phyloP scores from a whole-genome alignment of 2,797 vertebrate genomes.

The Falco novaeseelandiae region DNA sequence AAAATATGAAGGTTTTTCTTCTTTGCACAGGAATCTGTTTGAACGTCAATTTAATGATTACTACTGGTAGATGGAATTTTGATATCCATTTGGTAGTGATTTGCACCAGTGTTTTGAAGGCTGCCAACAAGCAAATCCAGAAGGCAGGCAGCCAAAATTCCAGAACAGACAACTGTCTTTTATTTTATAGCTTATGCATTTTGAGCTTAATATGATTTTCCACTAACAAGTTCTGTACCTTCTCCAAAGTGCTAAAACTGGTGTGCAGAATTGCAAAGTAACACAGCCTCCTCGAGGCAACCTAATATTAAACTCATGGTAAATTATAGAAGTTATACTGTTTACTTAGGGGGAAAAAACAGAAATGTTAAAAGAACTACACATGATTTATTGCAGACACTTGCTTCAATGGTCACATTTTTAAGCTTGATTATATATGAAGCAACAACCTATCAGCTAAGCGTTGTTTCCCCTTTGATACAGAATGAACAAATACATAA shows the following conservation, averaged over 20 bases:
- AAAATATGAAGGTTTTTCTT: constrained; percentile 24
- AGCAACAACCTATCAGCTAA: background rate
- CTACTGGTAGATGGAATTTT: constrained; percentile 73
- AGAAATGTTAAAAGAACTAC: constrained; percentile 66
- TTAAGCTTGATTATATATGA: constrained; percentile 12
- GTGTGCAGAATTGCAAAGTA: constrained; percentile 66
- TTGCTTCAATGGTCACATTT: constrained; percentile 45
- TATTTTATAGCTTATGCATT: constrained; percentile 79
- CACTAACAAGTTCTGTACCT: constrained; percentile 77
- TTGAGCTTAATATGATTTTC: constrained; percentile 79
- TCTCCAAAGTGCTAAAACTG: constrained; percentile 73
- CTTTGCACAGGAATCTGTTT: constrained; percentile 66
- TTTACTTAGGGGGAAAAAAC: constrained; percentile 64
- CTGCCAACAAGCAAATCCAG: constrained; percentile 76
- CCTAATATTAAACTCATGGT: constrained; percentile 72
- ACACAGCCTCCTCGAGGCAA: constrained; percentile 68
- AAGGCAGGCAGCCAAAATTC: constrained; percentile 77
- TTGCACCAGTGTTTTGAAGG: constrained; percentile 75
- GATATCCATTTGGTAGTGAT: constrained; percentile 81
- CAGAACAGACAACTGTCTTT: constrained; percentile 78
- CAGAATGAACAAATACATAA: constrained; percentile 37
- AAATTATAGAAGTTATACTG: constrained; percentile 69
- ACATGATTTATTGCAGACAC: constrained; percentile 56
- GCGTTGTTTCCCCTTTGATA: background rate
- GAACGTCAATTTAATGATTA: constrained; percentile 71